Evolutionary conservation across 2,888 invertebrate species (phyloP).

Genomic region (Pheosia tremula): DNA sequence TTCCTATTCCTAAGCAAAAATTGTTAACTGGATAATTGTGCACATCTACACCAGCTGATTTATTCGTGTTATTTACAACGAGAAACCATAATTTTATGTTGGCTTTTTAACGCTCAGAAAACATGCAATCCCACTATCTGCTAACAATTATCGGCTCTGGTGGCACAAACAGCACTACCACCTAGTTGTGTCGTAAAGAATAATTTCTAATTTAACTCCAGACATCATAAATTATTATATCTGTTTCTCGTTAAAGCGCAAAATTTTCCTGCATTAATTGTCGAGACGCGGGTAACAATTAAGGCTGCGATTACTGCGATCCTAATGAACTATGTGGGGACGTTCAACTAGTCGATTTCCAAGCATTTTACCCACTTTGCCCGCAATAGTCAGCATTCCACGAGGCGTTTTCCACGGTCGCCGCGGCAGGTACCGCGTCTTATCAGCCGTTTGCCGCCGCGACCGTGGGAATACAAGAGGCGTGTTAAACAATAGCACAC

Average conservation of each 20-base stretch:
- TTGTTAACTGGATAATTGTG: constrained; percentile 1
- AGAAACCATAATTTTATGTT: constrained; percentile 24
- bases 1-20: constrained; percentile 9
- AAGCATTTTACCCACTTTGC: constrained; percentile 41
- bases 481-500: constrained; percentile 79
- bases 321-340: constrained; percentile 32
- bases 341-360: constrained; percentile 40
- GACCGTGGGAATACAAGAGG: constrained; percentile 82
- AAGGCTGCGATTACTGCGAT: constrained; percentile 27
- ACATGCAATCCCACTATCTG: constrained; percentile 17
- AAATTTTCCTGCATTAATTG: constrained; percentile 22
- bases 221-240: constrained; percentile 29
- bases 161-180: constrained; percentile 20
- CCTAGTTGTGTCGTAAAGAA: constrained; percentile 20
- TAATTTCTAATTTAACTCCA: constrained; percentile 19
- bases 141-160: constrained; percentile 15
- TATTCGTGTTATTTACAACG: constrained; percentile 11
- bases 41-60: constrained; percentile 18
- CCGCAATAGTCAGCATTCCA: constrained; percentile 42
- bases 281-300: constrained; percentile 25
- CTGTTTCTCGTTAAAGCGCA: constrained; percentile 9
- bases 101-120: constrained; percentile 16
- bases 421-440: constrained; percentile 57
- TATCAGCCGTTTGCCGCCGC: constrained; percentile 67
- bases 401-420: constrained; percentile 45